Base-by-base conservation (phyloP, 2,888 invertebrate genomes). In the Scaptomyza caliginosa region DNA sequence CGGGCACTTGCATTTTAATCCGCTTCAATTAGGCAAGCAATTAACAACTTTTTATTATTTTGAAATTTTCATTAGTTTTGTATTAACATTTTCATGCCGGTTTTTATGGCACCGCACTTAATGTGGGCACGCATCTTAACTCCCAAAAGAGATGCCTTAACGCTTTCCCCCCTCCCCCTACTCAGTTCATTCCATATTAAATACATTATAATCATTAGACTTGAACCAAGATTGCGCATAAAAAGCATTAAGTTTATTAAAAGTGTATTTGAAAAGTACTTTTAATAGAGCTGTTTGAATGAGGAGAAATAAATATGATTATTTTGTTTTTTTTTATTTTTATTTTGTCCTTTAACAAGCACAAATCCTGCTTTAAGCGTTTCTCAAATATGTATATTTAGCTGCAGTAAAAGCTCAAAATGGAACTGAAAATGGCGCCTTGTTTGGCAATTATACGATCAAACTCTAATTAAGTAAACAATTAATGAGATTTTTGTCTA, bases 381-480 rank as follows among this genome's bases (percentile, higher is more conserved):
- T n/a, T n/a, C n/a, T n/a, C n/a, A n/a, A n/a, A n/a, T n/a, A n/a
- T n/a, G n/a, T 21, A 6, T 36, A 4, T 26, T 26, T 26, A 26
- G 7, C 21, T 4, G n/a, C 21, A 21, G 21, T 4, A 3, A 21
- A 21, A 21, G 4, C 21, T 21, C 21, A 21, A 43, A 45, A 17
- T 45, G 26, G 43, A 28, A 30, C 46, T 46, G 38, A 13, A 55
- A 26, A 36, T 49, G 34, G 26, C 39, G 39, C 17, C 39, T 8
- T 23, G 38, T 19, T 30, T 24, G 24, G 34, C 21, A 28, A 55
- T 49, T 55, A 38, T 16, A 58, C 23, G 40, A 30, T 17, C 26
- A 50, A 55, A 56, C 50, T 49, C 63, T 64, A 80, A 83, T 79
- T 80, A 86, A 80, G 70, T 57, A 45, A 57, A 45, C 63, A 76